phyloP scores from a whole-genome alignment of 2,888 invertebrate genomes.

The Euplexia lucipara region DNA sequence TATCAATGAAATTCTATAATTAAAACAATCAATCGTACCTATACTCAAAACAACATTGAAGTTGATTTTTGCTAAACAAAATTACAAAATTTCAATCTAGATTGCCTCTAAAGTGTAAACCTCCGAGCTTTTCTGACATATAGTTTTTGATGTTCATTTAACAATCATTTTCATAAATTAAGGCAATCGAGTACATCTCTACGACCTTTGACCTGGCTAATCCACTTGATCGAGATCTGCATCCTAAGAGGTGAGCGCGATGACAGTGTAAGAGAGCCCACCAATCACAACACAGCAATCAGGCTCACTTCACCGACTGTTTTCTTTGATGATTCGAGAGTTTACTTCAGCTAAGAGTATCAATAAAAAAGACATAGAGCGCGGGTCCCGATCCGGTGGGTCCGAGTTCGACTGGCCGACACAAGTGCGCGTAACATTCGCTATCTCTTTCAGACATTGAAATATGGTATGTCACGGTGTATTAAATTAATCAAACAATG shows the following conservation, averaged over 20 bases:
- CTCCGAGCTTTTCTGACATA: background rate
- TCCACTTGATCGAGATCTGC: constrained; percentile 71
- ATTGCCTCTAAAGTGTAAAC: background rate
- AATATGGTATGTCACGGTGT: background rate
- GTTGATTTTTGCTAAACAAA: too few relatives aligned
- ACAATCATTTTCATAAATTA: constrained; percentile 29
- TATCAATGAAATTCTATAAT: background rate
- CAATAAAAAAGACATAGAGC: constrained; percentile 38
- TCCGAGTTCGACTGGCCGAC: too few relatives aligned
- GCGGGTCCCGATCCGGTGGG: background rate
- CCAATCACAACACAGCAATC: constrained; percentile 82
- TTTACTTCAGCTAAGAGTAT: constrained; percentile 57
- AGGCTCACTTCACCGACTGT: constrained; percentile 82
- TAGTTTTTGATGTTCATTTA: constrained; percentile 15
- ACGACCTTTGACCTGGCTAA: constrained; percentile 75
- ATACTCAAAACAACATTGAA: background rate
- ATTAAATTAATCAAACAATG: too few relatives aligned
- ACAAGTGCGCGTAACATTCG: background rate
- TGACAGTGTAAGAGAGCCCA: constrained; percentile 74
- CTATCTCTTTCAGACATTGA: constrained; percentile 1
- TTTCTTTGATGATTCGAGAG: constrained; percentile 84
- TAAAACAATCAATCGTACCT: background rate
- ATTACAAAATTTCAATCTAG: too few relatives aligned
- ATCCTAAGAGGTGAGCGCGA: constrained; percentile 63
- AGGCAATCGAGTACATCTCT: constrained; percentile 42